Conservation (phyloP, 1,140 invertebrate species). For the Contarinia nasturtii region DNA sequence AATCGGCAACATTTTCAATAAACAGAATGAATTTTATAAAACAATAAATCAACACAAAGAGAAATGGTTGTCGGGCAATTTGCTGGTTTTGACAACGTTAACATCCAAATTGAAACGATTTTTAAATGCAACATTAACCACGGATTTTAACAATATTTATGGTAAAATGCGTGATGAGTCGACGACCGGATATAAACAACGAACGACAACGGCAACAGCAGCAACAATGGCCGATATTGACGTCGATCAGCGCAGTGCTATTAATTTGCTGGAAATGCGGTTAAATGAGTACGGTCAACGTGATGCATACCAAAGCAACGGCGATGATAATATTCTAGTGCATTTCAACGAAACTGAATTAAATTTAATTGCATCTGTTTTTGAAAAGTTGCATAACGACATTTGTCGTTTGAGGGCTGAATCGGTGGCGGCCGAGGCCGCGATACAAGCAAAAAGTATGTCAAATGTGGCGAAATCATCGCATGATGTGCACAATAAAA, state of each 20-base stretch:
- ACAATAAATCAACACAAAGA: constrained; percentile 12
- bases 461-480: too few relatives aligned
- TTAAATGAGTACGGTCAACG: not conserved
- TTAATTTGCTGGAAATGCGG: too few relatives aligned
- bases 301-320: not conserved
- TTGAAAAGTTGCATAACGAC: too few relatives aligned
- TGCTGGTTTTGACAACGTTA: constrained; percentile 20
- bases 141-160: not conserved
- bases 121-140: constrained; percentile 14
- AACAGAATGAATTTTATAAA: constrained; percentile 18
- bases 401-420: too few relatives aligned
- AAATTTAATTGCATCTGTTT: too few relatives aligned
- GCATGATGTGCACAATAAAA: too few relatives aligned
- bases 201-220: not conserved
- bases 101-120: constrained; percentile 21
- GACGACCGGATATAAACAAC: not conserved
- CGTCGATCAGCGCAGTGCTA: not conserved
- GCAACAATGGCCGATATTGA: not conserved
- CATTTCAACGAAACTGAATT: too few relatives aligned
- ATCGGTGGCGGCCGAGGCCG: too few relatives aligned
- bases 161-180: not conserved
- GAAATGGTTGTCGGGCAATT: constrained; percentile 12
- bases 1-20: constrained; percentile 19
- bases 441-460: too few relatives aligned
- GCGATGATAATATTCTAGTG: too few relatives aligned